Percentiles rank a stretch among this genome's conserved stretches.
phyloP scores from a whole-genome alignment of 2,797 vertebrate species.

The Rallus crepitans region DNA sequence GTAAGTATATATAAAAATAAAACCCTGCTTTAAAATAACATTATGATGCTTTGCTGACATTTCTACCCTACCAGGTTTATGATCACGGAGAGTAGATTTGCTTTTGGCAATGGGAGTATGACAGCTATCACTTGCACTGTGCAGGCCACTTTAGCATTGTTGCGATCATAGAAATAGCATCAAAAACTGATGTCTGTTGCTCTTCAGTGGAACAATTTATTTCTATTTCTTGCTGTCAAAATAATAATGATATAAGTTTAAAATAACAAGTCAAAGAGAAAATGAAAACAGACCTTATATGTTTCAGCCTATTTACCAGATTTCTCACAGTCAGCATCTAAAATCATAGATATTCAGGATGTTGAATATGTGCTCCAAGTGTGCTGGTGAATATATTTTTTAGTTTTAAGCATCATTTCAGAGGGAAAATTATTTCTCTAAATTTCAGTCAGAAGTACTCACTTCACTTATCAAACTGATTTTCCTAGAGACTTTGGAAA shows the following conservation, averaged over 20 bases:
- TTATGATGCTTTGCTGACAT: not conserved
- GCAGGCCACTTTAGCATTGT: not conserved
- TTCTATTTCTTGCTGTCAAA: constrained; percentile 8
- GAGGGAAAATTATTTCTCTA: not conserved
- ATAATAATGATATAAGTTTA: constrained; percentile 7
- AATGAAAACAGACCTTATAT: not conserved
- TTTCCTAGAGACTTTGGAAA: not conserved
- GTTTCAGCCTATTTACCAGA: not conserved
- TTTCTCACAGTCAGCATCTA: not conserved
- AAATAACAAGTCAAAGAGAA: constrained; percentile 21
- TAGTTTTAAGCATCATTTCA: not conserved
- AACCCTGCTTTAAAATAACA: not conserved
- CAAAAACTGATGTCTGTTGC: not conserved
- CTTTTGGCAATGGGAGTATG: not conserved
- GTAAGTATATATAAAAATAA: not conserved
- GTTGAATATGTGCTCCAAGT: not conserved
- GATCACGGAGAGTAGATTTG: not conserved
- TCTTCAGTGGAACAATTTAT: not conserved
- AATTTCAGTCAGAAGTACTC: not conserved
- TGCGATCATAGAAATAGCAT: not conserved
- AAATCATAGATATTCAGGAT: not conserved
- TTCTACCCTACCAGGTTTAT: not conserved
- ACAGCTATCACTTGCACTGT: not conserved
- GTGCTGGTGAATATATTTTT: not conserved
- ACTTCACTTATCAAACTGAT: not conserved